Evolutionary conservation across 2,113 vertebrate genomes (phyloP), one percentile per base, ranked within the genome.

Genomic region (Sinocyclocheilus rhinocerous): DNA sequence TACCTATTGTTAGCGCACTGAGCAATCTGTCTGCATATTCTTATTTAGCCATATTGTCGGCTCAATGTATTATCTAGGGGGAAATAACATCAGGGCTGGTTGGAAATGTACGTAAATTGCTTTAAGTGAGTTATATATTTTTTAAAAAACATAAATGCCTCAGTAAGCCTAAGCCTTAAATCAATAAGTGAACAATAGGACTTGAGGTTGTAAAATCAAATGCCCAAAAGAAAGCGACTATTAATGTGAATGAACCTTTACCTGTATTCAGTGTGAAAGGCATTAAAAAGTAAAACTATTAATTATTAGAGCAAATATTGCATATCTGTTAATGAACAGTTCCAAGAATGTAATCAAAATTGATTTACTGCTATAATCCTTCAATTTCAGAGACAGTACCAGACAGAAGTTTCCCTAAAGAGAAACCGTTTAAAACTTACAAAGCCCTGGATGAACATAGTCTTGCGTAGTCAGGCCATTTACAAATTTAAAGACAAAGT

Each of bases 281-380:
- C 79, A 20, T 84, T 76, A 69, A 86, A 81, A 75, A 84, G 65
- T 89, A 81, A 52, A 89, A 85, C 81, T 81, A 86, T 87, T 84
- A 78, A 88, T 89, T 85, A 83, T 63, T 26, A 79, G 72, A 83
- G 45, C 36, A 65, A 81, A 81, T 65, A 85, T 86, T 86, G 76
- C 81, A 76, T 84, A 84, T 39, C 85, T 55, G 77, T 86, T 84
- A 81, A 81, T 78, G 50, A 80, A 65, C n/a, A 84, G 67, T 86
- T 81, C 61, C 63, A 79, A 6, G 75, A 63, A 79, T 85, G 57
- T 75, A 89, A 89, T 89, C 78, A 73, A 78, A 86, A 75, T 83
- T 42, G 78, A 89, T 88, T 80, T 85, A 87, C 57, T 83, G 82
- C 59, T 20, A 22, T 81, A 87, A 87, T 73, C 69, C 39, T 69